These are phyloP conservation scores for Sarcophaga variegata DNA, from an alignment of 2,888 invertebrate genomes.

Conservation along the genomic window DNA sequence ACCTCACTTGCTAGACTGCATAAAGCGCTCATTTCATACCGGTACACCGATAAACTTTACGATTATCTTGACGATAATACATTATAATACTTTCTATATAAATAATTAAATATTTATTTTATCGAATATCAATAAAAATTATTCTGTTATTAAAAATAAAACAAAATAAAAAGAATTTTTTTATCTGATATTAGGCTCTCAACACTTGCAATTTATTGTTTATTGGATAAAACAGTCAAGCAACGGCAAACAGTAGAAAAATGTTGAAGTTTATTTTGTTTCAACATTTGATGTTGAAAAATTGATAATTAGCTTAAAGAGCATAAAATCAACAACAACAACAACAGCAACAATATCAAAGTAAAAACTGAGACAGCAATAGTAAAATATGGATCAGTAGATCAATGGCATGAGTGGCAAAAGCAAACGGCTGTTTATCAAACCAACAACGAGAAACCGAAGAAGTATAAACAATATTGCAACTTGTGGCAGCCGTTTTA, in stretches of 20 bases:
- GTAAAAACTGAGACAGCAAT: background rate
- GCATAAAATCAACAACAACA: conserved; percentile 45
- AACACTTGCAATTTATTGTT: conserved; percentile 38
- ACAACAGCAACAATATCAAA: conserved; percentile 11
- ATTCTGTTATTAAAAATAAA: background rate
- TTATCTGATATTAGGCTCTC: conserved; percentile 24
- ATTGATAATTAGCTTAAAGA: conserved; percentile 66
- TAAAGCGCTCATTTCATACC: too few species aligned
- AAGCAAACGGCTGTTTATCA: conserved; percentile 44
- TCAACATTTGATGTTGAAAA: conserved; percentile 53
- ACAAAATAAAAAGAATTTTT: background rate
- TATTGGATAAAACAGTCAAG: conserved; percentile 29
- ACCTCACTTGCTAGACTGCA: too few species aligned
- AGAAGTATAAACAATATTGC: conserved; percentile 16
- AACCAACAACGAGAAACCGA: conserved; percentile 31
- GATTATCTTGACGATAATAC: too few species aligned
- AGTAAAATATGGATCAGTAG: conserved; percentile 74
- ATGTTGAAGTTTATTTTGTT: conserved; percentile 28
- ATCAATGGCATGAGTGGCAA: conserved; percentile 72
- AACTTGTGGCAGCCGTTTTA: conserved; percentile 17
- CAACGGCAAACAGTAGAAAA: background rate
- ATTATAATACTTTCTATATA: too few species aligned
- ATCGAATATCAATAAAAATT: background rate
- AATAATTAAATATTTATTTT: too few species aligned
- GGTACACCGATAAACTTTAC: too few species aligned